These are phyloP conservation scores for Isotomurus palustris DNA, from an alignment of 2,888 invertebrate genomes.

Conservation along the genomic window DNA sequence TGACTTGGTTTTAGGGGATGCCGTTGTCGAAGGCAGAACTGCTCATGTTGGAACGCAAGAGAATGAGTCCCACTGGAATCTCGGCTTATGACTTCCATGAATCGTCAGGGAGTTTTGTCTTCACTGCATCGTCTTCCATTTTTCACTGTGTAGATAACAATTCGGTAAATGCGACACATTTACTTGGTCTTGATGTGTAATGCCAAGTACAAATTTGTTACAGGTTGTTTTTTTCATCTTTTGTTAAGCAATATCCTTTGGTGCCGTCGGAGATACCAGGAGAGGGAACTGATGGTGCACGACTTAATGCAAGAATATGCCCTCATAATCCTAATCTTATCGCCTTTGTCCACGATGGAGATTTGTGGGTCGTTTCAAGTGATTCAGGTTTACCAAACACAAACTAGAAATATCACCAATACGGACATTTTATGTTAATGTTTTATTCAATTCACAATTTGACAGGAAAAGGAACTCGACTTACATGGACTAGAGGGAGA, in stretches of 20 bases:
- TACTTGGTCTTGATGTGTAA: conserved; percentile 7
- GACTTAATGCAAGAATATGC: conserved; percentile 77
- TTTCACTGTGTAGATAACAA: conserved; percentile 74
- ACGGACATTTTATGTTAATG: no score
- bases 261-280: conserved; percentile 50
- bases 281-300: conserved; percentile 61
- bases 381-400: conserved; percentile 48
- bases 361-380: conserved; percentile 80
- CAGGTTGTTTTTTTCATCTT: conserved; percentile 49
- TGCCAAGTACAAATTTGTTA: conserved; percentile 55
- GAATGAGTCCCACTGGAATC: conserved; percentile 73
- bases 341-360: conserved; percentile 83
- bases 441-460: no score
- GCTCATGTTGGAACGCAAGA: conserved; percentile 82
- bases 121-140: conserved; percentile 82
- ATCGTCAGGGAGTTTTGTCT: conserved; percentile 76
- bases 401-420: neutral
- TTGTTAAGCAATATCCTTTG: conserved; percentile 48
- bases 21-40: conserved; percentile 65
- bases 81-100: conserved; percentile 86
- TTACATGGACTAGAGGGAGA: conserved; percentile 61
- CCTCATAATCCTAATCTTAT: conserved; percentile 74
- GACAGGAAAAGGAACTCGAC: neutral
- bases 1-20: conserved; percentile 6
- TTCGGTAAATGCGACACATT: conserved; percentile 15